These are phyloP conservation scores for Numenius arquata DNA, from an alignment of 2,113 vertebrate genomes.

Conservation along the genomic window DNA sequence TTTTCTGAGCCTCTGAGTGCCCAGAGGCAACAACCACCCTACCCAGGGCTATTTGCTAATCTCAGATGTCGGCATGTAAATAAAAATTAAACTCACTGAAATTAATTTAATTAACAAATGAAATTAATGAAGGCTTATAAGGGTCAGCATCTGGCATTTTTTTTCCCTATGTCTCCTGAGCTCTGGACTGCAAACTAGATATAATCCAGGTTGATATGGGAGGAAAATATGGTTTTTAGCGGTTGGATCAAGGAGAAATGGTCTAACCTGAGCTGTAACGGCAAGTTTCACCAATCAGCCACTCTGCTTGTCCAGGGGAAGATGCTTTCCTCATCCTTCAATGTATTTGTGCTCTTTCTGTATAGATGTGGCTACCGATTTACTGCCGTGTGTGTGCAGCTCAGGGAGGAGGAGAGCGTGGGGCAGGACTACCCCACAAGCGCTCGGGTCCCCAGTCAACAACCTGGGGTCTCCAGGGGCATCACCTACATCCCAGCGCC, in stretches of 20 bases:
- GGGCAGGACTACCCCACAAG: not conserved
- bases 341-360: not conserved
- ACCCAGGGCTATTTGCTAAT: not conserved
- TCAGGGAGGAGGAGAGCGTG: fast-evolving
- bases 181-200: not conserved
- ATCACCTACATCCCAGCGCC: not conserved
- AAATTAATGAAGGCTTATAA: not conserved
- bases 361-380: not conserved
- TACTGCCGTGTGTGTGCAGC: not conserved
- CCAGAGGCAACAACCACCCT: not conserved
- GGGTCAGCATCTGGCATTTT: not conserved
- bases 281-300: not conserved
- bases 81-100: not conserved
- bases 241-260: not conserved
- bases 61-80: not conserved
- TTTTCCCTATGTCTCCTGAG: not conserved
- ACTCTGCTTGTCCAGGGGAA: not conserved
- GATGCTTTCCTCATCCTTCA: not conserved
- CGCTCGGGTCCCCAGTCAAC: fast-evolving
- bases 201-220: not conserved
- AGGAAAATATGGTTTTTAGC: fast-evolving
- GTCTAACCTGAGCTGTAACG: not conserved
- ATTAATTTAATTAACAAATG: not conserved
- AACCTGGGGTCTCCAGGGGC: fast-evolving
- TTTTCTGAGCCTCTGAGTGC: not conserved